phyloP scores from a whole-genome alignment of 2,888 invertebrate genomes.

The Fragum sueziense region DNA sequence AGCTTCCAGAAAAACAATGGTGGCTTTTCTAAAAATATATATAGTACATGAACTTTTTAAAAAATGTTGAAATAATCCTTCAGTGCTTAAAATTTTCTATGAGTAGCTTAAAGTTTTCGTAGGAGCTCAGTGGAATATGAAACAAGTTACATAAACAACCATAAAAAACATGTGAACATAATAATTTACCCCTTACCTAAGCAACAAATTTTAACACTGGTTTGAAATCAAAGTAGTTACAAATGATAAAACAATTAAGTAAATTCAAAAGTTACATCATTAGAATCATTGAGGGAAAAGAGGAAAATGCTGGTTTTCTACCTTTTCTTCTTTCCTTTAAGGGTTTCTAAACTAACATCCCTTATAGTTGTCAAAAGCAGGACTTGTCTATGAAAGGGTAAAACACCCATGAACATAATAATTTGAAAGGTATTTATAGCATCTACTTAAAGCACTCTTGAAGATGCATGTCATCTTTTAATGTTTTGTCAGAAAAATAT shows the following conservation, averaged over 20 bases:
- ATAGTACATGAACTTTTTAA: too few relatives aligned
- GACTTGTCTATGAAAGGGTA: too few relatives aligned
- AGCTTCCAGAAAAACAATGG: too few relatives aligned
- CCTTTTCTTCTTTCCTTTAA: neutral
- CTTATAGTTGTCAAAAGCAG: neutral
- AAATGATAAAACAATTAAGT: too few relatives aligned
- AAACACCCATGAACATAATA: neutral
- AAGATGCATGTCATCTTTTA: conserved; percentile 10
- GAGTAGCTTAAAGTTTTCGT: neutral
- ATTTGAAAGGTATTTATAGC: neutral
- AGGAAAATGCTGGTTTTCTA: neutral
- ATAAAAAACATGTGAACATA: neutral
- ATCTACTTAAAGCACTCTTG: neutral
- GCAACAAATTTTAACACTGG: too few relatives aligned
- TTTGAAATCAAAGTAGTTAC: too few relatives aligned
- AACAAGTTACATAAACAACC: neutral
- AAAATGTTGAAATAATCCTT: too few relatives aligned
- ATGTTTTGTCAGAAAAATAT: neutral
- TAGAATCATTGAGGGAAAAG: neutral
- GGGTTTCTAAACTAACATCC: neutral
- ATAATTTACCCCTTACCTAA: too few relatives aligned
- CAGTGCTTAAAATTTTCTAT: neutral
- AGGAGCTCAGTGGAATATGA: neutral
- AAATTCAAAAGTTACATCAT: too few relatives aligned
- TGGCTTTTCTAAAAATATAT: too few relatives aligned